Evolutionary conservation across 1,140 invertebrate genomes (phyloP), one percentile per base, ranked within the genome.

Genomic region (Lordiphosa mommai): DNA sequence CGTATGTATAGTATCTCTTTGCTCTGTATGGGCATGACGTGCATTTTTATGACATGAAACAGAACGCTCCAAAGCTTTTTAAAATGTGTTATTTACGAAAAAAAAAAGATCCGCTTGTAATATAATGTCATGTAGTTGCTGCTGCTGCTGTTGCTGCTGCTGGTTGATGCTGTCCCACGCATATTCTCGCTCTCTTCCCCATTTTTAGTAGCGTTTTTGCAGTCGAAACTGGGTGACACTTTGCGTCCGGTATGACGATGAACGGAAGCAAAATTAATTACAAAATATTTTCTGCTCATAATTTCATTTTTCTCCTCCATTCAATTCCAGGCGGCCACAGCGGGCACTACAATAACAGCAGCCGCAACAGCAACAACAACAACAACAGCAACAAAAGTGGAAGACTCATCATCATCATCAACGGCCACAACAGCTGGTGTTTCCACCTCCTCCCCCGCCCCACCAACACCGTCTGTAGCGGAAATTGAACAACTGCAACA

Each of bases 401-500:
- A 46, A 49, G 20, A 30, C 5, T 23, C 43, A 3, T 17, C n/a
- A 65, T 29, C 61, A 46, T 9, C 46, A 44, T 8, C 38, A 37
- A 2, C 34, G 32, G n/a, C 52, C 41, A 13, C 38, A 29, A 29
- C 43, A 44, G 13, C 16, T 43, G 8, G 16, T 2, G 14, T 17
- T 4, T 17, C 9, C 40, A 32, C 40, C 34, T 9, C 12, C 6
- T 5, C 17, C 23, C 8, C 44, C 8, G 7, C 20, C 38, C 4
- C 46, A 20, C 10, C 41, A 46, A 29, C 41, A 50, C 20, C 40
- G 10, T 43, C 48, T 20, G 41, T 41, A 9, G 53, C 72, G 61
- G 96, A 97, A 90, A 95, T 97, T 84, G 96, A 97, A 88, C 94
- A 95, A 88, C 90, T 97, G 57, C 93, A 95, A 77, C 94, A 95